Base-by-base conservation (phyloP, 30 jellyfish, hydroid and myxozoan genomes). In the Pelagia noctiluca region DNA sequence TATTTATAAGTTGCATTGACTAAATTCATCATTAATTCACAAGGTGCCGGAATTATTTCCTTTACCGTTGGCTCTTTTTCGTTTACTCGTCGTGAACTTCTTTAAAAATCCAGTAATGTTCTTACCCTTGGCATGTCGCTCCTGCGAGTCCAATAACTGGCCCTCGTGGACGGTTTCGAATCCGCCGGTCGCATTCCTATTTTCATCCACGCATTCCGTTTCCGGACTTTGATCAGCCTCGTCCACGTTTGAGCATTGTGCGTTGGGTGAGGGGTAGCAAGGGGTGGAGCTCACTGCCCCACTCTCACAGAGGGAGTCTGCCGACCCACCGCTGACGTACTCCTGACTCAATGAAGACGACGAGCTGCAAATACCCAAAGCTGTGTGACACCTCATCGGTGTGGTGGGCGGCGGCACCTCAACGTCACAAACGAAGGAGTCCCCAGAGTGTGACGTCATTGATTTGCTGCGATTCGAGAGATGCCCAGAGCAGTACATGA, bases 381-480 rank as follows among this genome's bases (percentile, higher is more conserved):
- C 97, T 21, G 97, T 90, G 57, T 90, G 97, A n/a, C 91, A 84
- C 31, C 97, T 83, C 80, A 84, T 63, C 22, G 95, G 95, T n/a
- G 97, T 77, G 24, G 77, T 2, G 69, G 87, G 65, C 0, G 90
- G 85, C 10, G 88, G 89, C 37, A 76, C 19, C 33, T 63, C 84
- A 34, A 54, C 63, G 0, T 75, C 97, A 50, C 91, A 95, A 2
- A 57, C 87, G 49, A 82, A 83, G 0, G 97, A 90, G 2, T 90
- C 97, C n/a, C 97, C 97, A 46, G 95, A 90, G 26, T 76, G 91
- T 35, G 95, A 82, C 68, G 97, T 90, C 97, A 90, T 90, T 0
- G 97, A 90, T 60, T 90, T 90, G 75, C 97, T 90, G 42, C 97
- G 80, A 35, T 79, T 68, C 32, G 97, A 90, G 33, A 90, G 76